Base-by-base conservation (phyloP, 2,113 vertebrate species). In the Caretta caretta region DNA sequence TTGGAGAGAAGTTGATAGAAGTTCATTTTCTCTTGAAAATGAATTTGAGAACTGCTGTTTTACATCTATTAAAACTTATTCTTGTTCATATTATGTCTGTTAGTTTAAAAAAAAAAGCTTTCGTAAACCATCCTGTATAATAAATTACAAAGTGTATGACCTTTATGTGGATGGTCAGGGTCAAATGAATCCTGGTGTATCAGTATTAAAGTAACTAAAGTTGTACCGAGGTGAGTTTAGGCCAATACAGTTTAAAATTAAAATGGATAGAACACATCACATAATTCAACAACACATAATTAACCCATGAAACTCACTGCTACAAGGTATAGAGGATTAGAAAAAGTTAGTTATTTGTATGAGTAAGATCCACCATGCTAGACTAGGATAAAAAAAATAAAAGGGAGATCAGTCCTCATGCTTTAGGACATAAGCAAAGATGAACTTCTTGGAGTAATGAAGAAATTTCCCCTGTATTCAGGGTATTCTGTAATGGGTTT, bases 251-350 rank as follows among this genome's bases (percentile, higher is more conserved):
- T 7, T 76, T 93, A 54, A 86, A 82, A 46, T 87, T 93, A 75
- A 62, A 80, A 84, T 2, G 78, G 84, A 53, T 76, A 83, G 81
- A 79, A 42, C 80, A 90, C 86, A 4, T 4, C 27, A 8, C 85
- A 31, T 16, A 84, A 81, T 49, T 90, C 54, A 80, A 54, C 11
- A 54, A 46, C 53, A 42, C 14, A 1, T 48, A 62, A 29, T 75
- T 80, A 90, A 78, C 65, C 80, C 92, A 20, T 53, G 29, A 49
- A 83, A 53, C 29, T 83, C 75, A 10, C 42, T 83, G 27, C 14
- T 35, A 9, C 42, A 92, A 87, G 65, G 85, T 50, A 19, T 12
- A 80, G 69, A 53, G 89, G 56, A 80, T 94, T 95, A 90, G 81
- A 82, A 92, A 59, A 46, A 90, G 69, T 89, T 81, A 62, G 1